These are phyloP conservation scores for Sinopyrophorus schimmeli DNA, from an alignment of 2,888 invertebrate genomes.

Conservation along the genomic window DNA sequence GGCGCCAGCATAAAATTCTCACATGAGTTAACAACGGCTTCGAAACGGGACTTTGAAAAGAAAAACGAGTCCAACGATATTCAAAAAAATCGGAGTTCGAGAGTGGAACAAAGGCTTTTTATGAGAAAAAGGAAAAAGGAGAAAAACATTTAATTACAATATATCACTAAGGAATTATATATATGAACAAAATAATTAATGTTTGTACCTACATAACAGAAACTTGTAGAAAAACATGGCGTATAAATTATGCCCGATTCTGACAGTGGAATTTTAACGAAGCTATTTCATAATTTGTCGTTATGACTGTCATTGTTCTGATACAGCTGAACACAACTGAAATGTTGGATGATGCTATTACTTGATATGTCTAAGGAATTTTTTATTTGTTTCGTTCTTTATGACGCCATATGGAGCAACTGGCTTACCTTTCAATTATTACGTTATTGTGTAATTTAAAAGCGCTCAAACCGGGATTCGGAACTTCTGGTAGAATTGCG, in stretches of 20 bases:
- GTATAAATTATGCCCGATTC: conserved; percentile 47
- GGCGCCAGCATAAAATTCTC: no score
- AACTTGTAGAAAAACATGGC: conserved; percentile 37
- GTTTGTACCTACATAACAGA: conserved; percentile 37
- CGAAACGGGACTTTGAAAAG: no score
- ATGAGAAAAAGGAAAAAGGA: no score
- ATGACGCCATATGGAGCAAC: conserved; percentile 13
- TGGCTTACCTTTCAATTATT: no score
- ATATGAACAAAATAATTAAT: conserved; percentile 38
- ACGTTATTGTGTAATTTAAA: no score
- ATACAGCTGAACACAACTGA: conserved; percentile 36
- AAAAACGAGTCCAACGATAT: no score
- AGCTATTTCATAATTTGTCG: conserved; percentile 52
- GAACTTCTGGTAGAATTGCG: no score
- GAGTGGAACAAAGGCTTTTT: no score
- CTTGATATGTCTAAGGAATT: conserved; percentile 25
- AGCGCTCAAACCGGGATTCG: no score
- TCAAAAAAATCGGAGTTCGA: no score
- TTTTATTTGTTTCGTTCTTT: conserved; percentile 23
- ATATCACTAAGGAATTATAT: conserved; percentile 32
- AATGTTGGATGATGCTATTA: conserved; percentile 28
- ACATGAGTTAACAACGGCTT: no score
- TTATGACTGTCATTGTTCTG: conserved; percentile 49
- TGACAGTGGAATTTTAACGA: conserved; percentile 52
- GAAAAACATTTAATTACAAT: conserved; percentile 27